These are phyloP conservation scores for Nothoprocta perdicaria DNA, from an alignment of 2,113 vertebrate species.

Conservation along the genomic window DNA sequence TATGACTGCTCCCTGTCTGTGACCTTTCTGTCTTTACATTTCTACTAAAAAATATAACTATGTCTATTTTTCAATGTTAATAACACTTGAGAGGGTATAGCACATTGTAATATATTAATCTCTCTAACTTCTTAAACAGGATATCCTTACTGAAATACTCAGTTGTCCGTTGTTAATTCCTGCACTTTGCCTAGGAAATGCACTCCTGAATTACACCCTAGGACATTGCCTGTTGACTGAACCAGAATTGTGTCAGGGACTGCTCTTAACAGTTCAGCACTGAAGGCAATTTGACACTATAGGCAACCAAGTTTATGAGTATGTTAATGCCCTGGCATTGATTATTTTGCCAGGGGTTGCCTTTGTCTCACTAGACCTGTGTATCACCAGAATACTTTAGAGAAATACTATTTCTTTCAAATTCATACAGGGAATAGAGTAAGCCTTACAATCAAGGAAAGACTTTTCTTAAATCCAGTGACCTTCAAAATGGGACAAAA, in stretches of 20 bases:
- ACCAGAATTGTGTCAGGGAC: background rate
- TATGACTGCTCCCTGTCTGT: background rate
- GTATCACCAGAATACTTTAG: background rate
- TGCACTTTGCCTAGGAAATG: background rate
- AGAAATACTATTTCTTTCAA: background rate
- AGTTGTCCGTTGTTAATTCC: background rate
- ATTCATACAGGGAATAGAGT: background rate
- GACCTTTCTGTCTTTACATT: background rate
- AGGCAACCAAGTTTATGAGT: background rate
- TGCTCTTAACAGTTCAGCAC: background rate
- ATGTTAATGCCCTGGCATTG: background rate
- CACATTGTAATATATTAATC: background rate
- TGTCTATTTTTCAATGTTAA: background rate
- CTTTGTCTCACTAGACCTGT: background rate
- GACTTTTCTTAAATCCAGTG: background rate
- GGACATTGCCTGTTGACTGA: background rate
- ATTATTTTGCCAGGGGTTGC: background rate
- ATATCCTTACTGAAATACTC: background rate
- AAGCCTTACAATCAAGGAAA: background rate
- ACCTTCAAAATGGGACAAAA: background rate
- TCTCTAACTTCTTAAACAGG: background rate
- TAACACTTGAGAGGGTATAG: background rate
- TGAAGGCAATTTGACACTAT: background rate
- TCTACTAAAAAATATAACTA: background rate
- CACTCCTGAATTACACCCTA: background rate